A percentile compares a stretch with the other conserved stretches of the same genome.
Evolutionary conservation across 2,113 vertebrate species (phyloP).

Genomic region (Sinocyclocheilus rhinocerous): DNA sequence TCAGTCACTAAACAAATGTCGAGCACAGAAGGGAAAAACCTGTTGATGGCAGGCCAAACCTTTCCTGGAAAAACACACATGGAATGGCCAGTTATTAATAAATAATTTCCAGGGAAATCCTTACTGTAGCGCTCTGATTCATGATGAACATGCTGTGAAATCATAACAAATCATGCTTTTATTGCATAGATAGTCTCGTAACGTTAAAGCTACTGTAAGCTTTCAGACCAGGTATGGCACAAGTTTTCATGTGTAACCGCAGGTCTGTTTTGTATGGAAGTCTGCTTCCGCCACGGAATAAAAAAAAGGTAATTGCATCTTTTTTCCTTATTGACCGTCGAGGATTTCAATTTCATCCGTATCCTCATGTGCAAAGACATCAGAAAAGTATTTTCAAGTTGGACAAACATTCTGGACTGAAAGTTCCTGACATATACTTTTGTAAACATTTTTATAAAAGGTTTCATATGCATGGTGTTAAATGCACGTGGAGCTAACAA

Average conservation of each 20-base stretch:
- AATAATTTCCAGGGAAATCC: not conserved
- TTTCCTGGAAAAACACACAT: constrained; percentile 17
- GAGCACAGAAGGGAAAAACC: not conserved
- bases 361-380: not conserved
- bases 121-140: not conserved
- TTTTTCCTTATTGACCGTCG: no score
- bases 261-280: not conserved
- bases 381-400: not conserved
- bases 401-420: not conserved
- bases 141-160: not conserved
- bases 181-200: not conserved
- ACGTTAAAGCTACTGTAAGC: not conserved
- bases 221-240: not conserved
- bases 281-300: no score
- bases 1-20: constrained; percentile 21
- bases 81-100: constrained; percentile 12
- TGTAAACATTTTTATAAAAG: not conserved
- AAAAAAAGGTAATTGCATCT: no score
- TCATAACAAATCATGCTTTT: not conserved
- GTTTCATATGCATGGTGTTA: not conserved
- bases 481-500: not conserved
- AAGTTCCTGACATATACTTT: not conserved
- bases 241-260: not conserved
- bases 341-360: not conserved
- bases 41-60: constrained; percentile 13